Evolutionary conservation across 2,888 invertebrate species (phyloP).

Genomic region (Proisotoma minuta): DNA sequence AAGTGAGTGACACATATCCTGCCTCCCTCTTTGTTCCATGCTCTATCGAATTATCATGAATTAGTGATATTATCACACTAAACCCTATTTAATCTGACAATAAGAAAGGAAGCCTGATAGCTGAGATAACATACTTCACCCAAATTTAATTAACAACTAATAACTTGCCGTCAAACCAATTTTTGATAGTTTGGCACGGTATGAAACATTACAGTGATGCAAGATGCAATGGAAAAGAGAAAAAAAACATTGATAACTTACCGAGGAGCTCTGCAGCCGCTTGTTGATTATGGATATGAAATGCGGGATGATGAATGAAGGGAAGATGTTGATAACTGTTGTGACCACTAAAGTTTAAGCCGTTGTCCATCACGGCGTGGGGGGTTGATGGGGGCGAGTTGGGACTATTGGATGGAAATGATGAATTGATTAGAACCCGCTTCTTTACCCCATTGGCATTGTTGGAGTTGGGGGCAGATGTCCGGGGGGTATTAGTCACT

Average conservation of each 20-base stretch:
- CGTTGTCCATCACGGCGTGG: conserved; percentile 13
- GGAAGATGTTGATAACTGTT: conserved; percentile 39
- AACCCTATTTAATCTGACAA: background rate
- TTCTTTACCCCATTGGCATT: conserved; percentile 5
- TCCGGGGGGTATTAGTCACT: conserved; percentile 1
- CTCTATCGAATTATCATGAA: too few relatives aligned
- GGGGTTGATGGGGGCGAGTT: too few relatives aligned
- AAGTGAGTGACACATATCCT: too few relatives aligned
- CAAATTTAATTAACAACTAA: too few relatives aligned
- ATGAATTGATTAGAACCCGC: background rate
- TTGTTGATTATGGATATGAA: conserved; percentile 43
- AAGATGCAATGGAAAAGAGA: background rate
- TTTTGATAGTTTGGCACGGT: background rate
- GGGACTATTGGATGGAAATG: conserved; percentile 9
- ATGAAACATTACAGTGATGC: background rate
- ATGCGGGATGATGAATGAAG: conserved; percentile 46
- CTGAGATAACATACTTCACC: too few relatives aligned
- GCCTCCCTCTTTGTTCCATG: too few relatives aligned
- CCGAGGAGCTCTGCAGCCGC: conserved; percentile 47
- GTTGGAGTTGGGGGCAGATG: background rate
- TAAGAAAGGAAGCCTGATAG: too few relatives aligned
- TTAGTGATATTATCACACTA: background rate
- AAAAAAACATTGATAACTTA: conserved; percentile 25
- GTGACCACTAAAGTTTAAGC: background rate
- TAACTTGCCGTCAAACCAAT: background rate